Percentiles rank a stretch among this genome's conserved stretches.
These are phyloP conservation scores for Oikopleura dioica DNA, from an alignment of 23 tunicate species.

Conservation along the genomic window DNA sequence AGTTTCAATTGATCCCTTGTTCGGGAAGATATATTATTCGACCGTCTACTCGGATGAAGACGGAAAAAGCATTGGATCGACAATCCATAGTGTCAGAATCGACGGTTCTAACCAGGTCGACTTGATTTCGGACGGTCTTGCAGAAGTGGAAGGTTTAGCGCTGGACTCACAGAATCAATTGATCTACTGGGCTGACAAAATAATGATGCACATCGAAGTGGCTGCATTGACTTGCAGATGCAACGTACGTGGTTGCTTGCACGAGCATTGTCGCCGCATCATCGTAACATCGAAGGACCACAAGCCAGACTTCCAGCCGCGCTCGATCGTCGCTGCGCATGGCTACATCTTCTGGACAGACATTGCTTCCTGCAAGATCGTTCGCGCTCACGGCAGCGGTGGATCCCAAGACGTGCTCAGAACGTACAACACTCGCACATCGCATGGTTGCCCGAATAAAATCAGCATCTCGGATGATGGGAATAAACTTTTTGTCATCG, in stretches of 20 bases:
- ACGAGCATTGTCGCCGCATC: neutral
- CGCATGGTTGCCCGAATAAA: too few species aligned
- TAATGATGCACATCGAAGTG: neutral
- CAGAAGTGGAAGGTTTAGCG: neutral
- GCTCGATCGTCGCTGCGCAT: neutral
- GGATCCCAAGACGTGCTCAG: too few species aligned
- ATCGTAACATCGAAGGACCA: neutral
- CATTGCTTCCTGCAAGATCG: too few species aligned
- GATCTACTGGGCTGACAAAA: neutral
- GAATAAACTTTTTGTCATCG: too few species aligned
- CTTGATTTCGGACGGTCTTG: neutral
- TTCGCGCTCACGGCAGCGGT: too few species aligned
- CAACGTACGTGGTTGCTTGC: neutral
- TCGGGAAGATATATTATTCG: too few species aligned
- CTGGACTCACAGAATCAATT: neutral
- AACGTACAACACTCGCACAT: too few species aligned
- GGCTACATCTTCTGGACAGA: constrained; percentile 7
- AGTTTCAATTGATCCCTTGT: too few species aligned
- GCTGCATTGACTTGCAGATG: neutral
- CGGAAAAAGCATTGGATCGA: too few species aligned
- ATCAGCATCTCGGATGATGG: too few species aligned
- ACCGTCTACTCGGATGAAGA: too few species aligned
- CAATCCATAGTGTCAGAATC: neutral
- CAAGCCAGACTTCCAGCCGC: neutral
- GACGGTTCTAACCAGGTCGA: neutral